Conservation (phyloP, 64 coral and sea anemone genomes). For the Montipora cactus region DNA sequence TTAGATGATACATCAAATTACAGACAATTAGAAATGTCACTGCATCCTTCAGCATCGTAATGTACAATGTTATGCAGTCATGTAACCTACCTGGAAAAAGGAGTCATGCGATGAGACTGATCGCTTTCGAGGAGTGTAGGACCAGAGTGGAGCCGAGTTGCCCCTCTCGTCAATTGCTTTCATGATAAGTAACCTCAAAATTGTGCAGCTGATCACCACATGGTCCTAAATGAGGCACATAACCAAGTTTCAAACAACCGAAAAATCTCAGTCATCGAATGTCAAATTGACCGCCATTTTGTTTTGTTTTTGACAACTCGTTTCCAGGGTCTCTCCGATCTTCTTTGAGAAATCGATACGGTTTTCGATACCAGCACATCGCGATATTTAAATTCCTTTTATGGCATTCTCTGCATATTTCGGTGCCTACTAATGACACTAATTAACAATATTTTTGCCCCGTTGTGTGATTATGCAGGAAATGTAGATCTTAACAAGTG, state of each 20-base stretch:
- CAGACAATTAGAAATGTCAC: not conserved
- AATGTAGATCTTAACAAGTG: no score
- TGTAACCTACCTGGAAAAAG: constrained; percentile 78
- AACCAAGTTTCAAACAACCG: not conserved
- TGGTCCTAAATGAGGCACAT: not conserved
- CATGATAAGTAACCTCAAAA: not conserved
- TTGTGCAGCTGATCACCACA: not conserved
- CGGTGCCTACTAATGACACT: no score
- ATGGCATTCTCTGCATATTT: no score
- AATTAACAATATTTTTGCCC: no score
- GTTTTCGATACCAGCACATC: no score
- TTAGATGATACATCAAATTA: no score
- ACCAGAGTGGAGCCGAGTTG: constrained; percentile 44
- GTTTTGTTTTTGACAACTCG: not conserved
- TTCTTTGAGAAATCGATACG: no score
- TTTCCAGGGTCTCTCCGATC: not conserved
- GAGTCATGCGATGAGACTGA: constrained; percentile 48
- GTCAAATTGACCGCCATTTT: constrained; percentile 22
- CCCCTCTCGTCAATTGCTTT: not conserved
- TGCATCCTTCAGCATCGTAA: no score
- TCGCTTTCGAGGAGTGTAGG: constrained; percentile 73
- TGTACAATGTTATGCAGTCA: not conserved
- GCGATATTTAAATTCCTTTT: no score
- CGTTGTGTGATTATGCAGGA: no score
- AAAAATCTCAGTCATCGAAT: not conserved